phyloP scores from a whole-genome alignment of 2,888 invertebrate species.

The Bombyx huttoni region DNA sequence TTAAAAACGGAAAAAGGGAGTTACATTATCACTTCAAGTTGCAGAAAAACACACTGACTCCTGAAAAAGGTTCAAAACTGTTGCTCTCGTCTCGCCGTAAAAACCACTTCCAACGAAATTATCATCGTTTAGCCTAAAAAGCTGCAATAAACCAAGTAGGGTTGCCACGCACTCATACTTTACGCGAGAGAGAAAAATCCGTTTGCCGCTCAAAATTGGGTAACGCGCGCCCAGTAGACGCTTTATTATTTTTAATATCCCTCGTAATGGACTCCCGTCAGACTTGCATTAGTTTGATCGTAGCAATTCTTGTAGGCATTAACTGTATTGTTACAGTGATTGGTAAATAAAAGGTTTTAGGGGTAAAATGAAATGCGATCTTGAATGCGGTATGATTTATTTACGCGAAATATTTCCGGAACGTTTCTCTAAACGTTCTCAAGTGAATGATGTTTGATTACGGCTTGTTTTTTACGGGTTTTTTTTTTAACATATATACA shows the following conservation, averaged over 20 bases:
- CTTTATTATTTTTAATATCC: slow-evolving; percentile 41
- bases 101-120: slow-evolving; percentile 33
- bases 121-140: slow-evolving; percentile 38
- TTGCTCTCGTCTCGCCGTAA: slow-evolving; percentile 10
- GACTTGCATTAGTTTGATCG: slow-evolving; percentile 20
- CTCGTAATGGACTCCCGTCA: too few relatives aligned
- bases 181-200: slow-evolving; percentile 25
- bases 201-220: slow-evolving; percentile 45
- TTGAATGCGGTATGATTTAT: neutral
- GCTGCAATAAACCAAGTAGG: slow-evolving; percentile 25
- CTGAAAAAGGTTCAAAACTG: neutral
- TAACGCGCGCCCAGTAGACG: slow-evolving; percentile 42
- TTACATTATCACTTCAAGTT: neutral
- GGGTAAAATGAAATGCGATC: neutral
- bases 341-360: neutral
- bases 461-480: neutral
- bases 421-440: neutral
- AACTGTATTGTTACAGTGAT: neutral
- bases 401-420: neutral
- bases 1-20: slow-evolving; percentile 4
- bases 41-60: neutral
- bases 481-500: neutral
- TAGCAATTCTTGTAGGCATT: slow-evolving; percentile 11
- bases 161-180: slow-evolving; percentile 15
- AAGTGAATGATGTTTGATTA: neutral